Percentiles rank a stretch among this genome's conserved stretches.
phyloP scores from a whole-genome alignment of 2,888 invertebrate genomes.

The Elaeidobius kamerunicus region DNA sequence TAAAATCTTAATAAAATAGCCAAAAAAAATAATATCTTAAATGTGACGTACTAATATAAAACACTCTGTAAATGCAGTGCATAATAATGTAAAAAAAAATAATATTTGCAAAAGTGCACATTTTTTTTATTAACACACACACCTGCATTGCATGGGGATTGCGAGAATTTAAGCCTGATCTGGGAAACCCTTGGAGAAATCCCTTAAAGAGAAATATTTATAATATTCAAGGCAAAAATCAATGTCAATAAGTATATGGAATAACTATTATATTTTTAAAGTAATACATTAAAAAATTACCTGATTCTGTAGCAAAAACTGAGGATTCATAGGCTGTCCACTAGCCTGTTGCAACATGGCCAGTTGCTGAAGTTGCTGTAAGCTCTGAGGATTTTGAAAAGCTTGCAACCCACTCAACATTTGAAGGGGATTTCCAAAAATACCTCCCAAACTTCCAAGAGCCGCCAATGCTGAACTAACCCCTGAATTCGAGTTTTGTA shows the following conservation, averaged over 20 bases:
- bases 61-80: too few relatives aligned
- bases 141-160: conserved; percentile 54
- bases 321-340: conserved; percentile 50
- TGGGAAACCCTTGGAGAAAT: conserved; percentile 52
- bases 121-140: conserved; percentile 38
- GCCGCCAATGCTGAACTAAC: conserved; percentile 52
- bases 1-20: too few relatives aligned
- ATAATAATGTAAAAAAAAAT: too few relatives aligned
- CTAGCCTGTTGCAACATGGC: conserved; percentile 55
- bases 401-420: conserved; percentile 52
- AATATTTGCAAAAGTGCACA: background rate
- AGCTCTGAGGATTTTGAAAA: conserved; percentile 61
- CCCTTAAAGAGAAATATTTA: conserved; percentile 47
- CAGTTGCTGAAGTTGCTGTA: conserved; percentile 65
- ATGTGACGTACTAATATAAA: too few relatives aligned
- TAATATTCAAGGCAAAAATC: too few relatives aligned
- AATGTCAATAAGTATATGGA: too few relatives aligned
- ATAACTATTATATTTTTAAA: background rate
- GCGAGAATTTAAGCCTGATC: conserved; percentile 50
- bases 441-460: conserved; percentile 48
- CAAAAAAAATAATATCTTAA: too few relatives aligned
- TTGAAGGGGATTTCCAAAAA: conserved; percentile 48
- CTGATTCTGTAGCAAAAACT: conserved; percentile 76
- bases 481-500: conserved; percentile 47
- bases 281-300: conserved; percentile 44